phyloP scores from a whole-genome alignment of 2,888 invertebrate species.

The Seladonia tumulorum region DNA sequence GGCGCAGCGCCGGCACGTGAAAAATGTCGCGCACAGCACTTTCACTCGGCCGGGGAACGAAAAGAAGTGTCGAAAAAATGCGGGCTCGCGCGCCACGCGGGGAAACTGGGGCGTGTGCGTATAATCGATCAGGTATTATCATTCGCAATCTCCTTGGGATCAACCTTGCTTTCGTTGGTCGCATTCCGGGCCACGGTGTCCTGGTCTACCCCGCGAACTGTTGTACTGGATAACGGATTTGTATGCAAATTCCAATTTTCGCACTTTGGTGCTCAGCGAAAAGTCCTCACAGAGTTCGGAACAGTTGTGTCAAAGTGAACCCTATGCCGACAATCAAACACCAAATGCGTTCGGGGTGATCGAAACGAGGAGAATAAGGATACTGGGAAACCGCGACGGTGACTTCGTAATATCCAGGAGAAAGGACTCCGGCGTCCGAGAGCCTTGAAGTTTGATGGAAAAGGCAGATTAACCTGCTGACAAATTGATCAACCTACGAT shows the following conservation, averaged over 20 bases:
- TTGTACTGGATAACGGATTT: not conserved
- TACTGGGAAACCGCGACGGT: slow-evolving; percentile 52
- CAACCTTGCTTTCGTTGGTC: slow-evolving; percentile 82
- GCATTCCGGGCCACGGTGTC: slow-evolving; percentile 73
- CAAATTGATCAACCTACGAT: slow-evolving; percentile 57
- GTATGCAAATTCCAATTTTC: not conserved
- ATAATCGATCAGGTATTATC: slow-evolving; percentile 77
- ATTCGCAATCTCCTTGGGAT: slow-evolving; percentile 79
- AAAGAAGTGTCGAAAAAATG: slow-evolving; percentile 71
- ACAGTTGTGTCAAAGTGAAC: not conserved
- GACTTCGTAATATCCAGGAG: slow-evolving; percentile 46
- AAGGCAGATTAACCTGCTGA: slow-evolving; percentile 62
- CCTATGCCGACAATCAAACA: not conserved
- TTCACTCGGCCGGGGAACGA: slow-evolving; percentile 57
- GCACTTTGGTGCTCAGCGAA: not conserved
- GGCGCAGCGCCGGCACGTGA: slow-evolving; percentile 35
- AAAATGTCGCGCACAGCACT: slow-evolving; percentile 63
- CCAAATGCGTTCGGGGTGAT: slow-evolving; percentile 8
- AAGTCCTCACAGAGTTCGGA: not conserved
- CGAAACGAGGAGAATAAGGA: slow-evolving; percentile 39
- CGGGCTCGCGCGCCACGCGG: slow-evolving; percentile 33
- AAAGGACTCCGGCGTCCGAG: slow-evolving; percentile 50
- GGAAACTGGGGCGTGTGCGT: slow-evolving; percentile 71
- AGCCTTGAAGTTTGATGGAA: slow-evolving; percentile 66
- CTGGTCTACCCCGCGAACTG: slow-evolving; percentile 7